A percentile compares a stretch with the other conserved stretches of the same genome.
These are phyloP conservation scores for Austrofundulus limnaeus DNA, from an alignment of 2,113 vertebrate species.

Conservation along the genomic window DNA sequence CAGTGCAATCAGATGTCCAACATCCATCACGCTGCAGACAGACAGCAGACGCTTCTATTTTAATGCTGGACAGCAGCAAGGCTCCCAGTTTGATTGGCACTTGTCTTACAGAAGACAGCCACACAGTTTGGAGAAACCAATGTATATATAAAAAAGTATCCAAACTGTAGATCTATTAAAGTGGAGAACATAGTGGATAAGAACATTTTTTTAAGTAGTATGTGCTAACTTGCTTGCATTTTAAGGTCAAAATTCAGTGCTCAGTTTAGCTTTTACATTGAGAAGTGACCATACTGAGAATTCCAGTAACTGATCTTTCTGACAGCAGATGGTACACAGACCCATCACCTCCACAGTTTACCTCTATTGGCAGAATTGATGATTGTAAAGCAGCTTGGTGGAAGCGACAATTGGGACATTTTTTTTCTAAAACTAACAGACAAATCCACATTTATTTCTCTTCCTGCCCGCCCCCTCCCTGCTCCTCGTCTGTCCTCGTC, in stretches of 20 bases:
- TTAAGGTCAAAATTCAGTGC: neutral
- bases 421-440: slow-evolving; percentile 38
- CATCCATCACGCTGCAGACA: slow-evolving; percentile 54
- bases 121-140: neutral
- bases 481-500: slow-evolving; percentile 67
- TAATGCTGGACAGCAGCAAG: slow-evolving; percentile 59
- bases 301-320: slow-evolving; percentile 41
- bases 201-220: slow-evolving; percentile 6
- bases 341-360: slow-evolving; percentile 51
- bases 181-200: slow-evolving; percentile 17
- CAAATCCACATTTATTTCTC: slow-evolving; percentile 59
- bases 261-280: slow-evolving; percentile 1
- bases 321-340: slow-evolving; percentile 53
- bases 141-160: slow-evolving; percentile 44
- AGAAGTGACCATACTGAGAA: slow-evolving; percentile 4
- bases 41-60: slow-evolving; percentile 65
- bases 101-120: slow-evolving; percentile 54
- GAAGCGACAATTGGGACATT: slow-evolving; percentile 60
- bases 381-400: slow-evolving; percentile 40
- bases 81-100: slow-evolving; percentile 62
- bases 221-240: neutral
- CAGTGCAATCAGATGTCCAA: slow-evolving; percentile 56
- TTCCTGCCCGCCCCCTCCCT: slow-evolving; percentile 50
- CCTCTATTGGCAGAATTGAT: slow-evolving; percentile 64
- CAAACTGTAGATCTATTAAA: slow-evolving; percentile 12